A percentile compares a stretch with the other conserved stretches of the same genome.
Evolutionary conservation across 2,888 invertebrate genomes (phyloP).

Genomic region (Ormyrus pomaceus): DNA sequence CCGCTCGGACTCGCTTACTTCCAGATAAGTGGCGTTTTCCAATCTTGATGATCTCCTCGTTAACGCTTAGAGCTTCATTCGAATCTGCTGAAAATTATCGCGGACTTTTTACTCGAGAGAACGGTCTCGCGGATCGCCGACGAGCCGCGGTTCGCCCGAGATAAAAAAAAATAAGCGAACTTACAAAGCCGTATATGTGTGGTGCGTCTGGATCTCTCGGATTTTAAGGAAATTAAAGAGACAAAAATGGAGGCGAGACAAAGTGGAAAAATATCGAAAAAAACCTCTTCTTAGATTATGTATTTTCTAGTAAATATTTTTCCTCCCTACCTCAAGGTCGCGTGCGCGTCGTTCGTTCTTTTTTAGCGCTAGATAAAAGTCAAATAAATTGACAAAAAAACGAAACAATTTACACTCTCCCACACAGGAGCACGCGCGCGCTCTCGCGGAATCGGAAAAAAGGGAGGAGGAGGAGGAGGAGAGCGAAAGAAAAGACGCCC

Average conservation of each 20-base stretch:
- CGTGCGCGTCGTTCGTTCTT: conserved; percentile 59
- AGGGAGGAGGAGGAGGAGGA: neutral
- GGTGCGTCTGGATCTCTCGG: conserved; percentile 33
- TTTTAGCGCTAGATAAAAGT: conserved; percentile 47
- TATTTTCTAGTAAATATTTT: conserved; percentile 61
- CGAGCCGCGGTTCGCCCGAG: neutral
- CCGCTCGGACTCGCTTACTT: too few species aligned
- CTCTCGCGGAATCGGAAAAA: neutral
- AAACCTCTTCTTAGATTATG: conserved; percentile 59
- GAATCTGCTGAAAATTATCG: too few species aligned
- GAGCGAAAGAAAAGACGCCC: neutral
- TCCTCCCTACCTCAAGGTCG: conserved; percentile 68
- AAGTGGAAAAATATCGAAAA: conserved; percentile 24
- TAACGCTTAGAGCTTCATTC: too few species aligned
- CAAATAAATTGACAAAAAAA: neutral
- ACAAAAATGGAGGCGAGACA: conserved; percentile 6
- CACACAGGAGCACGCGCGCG: neutral
- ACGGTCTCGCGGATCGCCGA: too few species aligned
- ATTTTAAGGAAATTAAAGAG: conserved; percentile 19
- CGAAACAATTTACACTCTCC: neutral
- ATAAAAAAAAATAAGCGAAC: conserved; percentile 18
- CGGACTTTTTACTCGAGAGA: too few species aligned
- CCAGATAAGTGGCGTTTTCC: too few species aligned
- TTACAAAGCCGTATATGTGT: conserved; percentile 13
- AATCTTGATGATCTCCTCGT: too few species aligned